These are phyloP conservation scores for Lytechinus variegatus DNA, from an alignment of 35 echinoderm and acorn worm genomes.

Conservation along the genomic window DNA sequence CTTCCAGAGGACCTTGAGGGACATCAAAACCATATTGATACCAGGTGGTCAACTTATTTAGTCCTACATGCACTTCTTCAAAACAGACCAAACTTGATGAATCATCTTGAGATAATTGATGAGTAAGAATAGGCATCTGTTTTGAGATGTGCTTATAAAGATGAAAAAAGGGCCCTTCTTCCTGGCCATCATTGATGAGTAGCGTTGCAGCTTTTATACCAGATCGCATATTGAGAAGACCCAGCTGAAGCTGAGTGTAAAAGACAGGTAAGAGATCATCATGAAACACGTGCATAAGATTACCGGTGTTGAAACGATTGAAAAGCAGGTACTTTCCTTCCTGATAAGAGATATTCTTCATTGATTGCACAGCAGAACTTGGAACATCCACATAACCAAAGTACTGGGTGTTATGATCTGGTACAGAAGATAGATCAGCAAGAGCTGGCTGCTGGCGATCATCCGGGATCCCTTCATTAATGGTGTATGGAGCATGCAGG, in stretches of 20 bases:
- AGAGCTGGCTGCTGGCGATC: slow-evolving; percentile 83
- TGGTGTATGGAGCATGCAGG: slow-evolving; percentile 61
- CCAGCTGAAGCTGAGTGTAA: slow-evolving; percentile 62
- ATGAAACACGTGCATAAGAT: slow-evolving; percentile 97
- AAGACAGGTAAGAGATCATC: slow-evolving; percentile 93
- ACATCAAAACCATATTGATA: slow-evolving; percentile 96
- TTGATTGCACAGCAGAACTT: slow-evolving; percentile 10
- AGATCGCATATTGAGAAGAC: background rate
- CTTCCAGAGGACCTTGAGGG: slow-evolving; percentile 78
- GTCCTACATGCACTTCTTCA: slow-evolving; percentile 76
- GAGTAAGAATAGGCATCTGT: slow-evolving; percentile 65
- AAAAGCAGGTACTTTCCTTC: slow-evolving; percentile 77
- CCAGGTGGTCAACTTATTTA: slow-evolving; percentile 79
- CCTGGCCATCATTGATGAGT: slow-evolving; percentile 72
- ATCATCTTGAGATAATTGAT: slow-evolving; percentile 44
- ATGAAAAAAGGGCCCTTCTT: slow-evolving; percentile 67
- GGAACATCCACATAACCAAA: slow-evolving; percentile 78
- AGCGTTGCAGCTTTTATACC: slow-evolving; percentile 49
- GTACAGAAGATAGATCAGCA: slow-evolving; percentile 82
- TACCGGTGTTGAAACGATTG: slow-evolving; percentile 88
- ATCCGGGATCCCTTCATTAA: slow-evolving; percentile 68
- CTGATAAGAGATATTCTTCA: slow-evolving; percentile 24
- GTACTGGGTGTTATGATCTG: slow-evolving; percentile 97
- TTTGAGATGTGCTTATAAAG: slow-evolving; percentile 74
- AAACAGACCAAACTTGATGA: slow-evolving; percentile 71